Conservation (phyloP, 1,140 invertebrate species). For the Aphelenchoides avenae region DNA sequence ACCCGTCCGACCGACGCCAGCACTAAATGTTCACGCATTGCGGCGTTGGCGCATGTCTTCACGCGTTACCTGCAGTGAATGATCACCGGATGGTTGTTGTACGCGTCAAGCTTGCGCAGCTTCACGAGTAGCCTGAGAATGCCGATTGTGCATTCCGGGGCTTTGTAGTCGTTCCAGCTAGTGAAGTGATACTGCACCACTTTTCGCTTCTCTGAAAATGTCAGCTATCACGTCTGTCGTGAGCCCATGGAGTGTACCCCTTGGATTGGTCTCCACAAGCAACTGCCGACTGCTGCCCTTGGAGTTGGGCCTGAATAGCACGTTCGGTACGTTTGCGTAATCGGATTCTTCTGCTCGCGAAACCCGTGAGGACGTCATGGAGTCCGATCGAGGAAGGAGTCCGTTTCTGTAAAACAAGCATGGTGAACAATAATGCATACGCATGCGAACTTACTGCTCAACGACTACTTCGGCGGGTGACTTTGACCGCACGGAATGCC, state of each 20-base stretch:
- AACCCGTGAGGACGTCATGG: conserved; percentile 23
- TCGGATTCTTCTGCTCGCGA: conserved; percentile 40
- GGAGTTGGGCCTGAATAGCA: conserved; percentile 15
- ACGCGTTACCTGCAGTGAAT: conserved; percentile 52
- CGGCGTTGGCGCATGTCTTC: neutral
- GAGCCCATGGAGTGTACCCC: neutral
- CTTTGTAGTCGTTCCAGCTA: conserved; percentile 56
- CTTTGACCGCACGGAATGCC: too few species aligned
- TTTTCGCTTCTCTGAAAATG: conserved; percentile 36
- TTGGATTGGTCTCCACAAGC: conserved; percentile 9
- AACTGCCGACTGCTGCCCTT: conserved; percentile 32
- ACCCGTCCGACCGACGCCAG: conserved; percentile 84
- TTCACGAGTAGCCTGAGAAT: conserved; percentile 47
- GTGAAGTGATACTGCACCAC: conserved; percentile 55
- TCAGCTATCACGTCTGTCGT: conserved; percentile 16
- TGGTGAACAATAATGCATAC: too few species aligned
- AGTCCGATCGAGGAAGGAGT: conserved; percentile 24
- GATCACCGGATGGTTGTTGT: conserved; percentile 49
- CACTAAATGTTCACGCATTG: conserved; percentile 54
- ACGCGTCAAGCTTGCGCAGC: conserved; percentile 51
- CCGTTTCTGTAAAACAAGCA: too few species aligned
- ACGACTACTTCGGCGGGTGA: too few species aligned
- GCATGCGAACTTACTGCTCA: too few species aligned
- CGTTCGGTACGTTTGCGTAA: conserved; percentile 45
- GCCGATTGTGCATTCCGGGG: conserved; percentile 54